Conservation (phyloP, 2,113 vertebrate species). For the Gallinago undulata region DNA sequence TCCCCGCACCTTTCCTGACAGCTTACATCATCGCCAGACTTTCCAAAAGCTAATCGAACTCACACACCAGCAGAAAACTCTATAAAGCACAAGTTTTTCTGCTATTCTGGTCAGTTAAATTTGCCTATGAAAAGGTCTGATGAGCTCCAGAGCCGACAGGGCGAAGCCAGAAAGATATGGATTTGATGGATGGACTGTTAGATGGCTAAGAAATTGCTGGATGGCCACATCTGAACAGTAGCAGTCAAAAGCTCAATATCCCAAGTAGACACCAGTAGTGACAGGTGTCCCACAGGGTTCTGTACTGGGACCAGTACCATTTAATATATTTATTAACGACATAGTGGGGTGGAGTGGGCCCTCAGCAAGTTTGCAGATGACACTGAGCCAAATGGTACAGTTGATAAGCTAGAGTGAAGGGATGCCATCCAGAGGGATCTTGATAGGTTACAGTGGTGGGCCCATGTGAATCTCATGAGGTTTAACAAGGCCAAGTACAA, state of each 20-base stretch:
- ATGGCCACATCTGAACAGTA: neutral
- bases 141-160: neutral
- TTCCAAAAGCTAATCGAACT: neutral
- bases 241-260: neutral
- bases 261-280: neutral
- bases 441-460: neutral
- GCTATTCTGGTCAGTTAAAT: neutral
- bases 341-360: rapidly evolving
- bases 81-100: neutral
- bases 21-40: neutral
- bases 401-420: rapidly evolving
- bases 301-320: rapidly evolving
- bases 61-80: neutral
- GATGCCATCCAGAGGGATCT: neutral
- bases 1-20: neutral
- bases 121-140: neutral
- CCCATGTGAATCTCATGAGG: neutral
- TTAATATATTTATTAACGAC: neutral
- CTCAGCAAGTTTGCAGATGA: neutral
- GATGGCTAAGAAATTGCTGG: neutral
- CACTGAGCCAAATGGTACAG: neutral
- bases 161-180: neutral
- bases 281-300: neutral
- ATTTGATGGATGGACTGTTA: neutral
- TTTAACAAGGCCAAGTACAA: neutral